phyloP scores from a whole-genome alignment of 2,113 vertebrate genomes.

The Datnioides undecimradiatus region DNA sequence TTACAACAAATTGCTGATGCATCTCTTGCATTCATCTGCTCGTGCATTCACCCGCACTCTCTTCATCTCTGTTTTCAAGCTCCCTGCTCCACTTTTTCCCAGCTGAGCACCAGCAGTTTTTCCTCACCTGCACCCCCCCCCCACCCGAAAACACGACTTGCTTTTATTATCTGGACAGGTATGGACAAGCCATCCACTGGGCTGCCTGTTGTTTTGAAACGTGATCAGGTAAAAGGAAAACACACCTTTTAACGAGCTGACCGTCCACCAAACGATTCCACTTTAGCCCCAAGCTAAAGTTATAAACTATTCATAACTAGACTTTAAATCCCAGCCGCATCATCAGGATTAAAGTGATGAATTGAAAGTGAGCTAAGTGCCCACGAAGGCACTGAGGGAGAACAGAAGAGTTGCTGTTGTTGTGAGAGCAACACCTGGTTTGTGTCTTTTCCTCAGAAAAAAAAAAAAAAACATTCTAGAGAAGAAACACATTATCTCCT shows the following conservation, averaged over 20 bases:
- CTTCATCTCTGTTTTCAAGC: slow-evolving; percentile 19
- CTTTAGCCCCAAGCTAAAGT: slow-evolving; percentile 19
- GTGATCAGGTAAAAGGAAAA: slow-evolving; percentile 68
- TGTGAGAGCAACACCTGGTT: slow-evolving; percentile 52
- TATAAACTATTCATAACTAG: slow-evolving; percentile 26
- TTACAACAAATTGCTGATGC: slow-evolving; percentile 61
- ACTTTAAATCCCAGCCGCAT: slow-evolving; percentile 23
- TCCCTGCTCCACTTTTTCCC: slow-evolving; percentile 42
- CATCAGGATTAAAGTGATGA: slow-evolving; percentile 23
- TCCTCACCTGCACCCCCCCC: not conserved
- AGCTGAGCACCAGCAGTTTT: slow-evolving; percentile 52
- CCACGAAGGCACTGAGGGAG: not conserved
- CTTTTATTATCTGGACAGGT: slow-evolving; percentile 81
- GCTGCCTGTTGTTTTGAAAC: slow-evolving; percentile 83
- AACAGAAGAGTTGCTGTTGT: not conserved
- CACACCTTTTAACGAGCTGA: slow-evolving; percentile 65
- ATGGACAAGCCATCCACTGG: slow-evolving; percentile 70
- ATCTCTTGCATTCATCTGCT: slow-evolving; percentile 55
- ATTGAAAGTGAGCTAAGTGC: not conserved
- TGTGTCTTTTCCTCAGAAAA: not conserved
- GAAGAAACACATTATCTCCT: slow-evolving; percentile 31
- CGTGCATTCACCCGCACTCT: slow-evolving; percentile 36
- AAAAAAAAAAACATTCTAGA: slow-evolving; percentile 11
- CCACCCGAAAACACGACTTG: slow-evolving; percentile 12
- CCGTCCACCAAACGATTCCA: slow-evolving; percentile 43